Conservation (phyloP, 2,888 invertebrate genomes). For the Apotomis betuletana region DNA sequence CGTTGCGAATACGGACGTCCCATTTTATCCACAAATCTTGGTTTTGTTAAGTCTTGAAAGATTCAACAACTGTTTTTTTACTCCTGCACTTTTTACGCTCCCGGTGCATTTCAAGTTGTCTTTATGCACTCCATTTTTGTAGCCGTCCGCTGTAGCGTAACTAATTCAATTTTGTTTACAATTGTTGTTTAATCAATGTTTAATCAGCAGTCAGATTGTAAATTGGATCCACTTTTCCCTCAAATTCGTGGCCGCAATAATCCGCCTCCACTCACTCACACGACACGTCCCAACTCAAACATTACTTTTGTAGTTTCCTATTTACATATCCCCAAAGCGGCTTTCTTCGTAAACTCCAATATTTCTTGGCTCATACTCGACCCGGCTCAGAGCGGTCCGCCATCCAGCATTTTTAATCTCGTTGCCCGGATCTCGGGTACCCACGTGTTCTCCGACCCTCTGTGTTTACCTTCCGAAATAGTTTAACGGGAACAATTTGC, state of each 20-base stretch:
- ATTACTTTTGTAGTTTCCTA: conserved; percentile 80
- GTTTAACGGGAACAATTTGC: conserved; percentile 83
- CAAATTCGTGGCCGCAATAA: conserved; percentile 62
- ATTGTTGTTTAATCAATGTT: conserved; percentile 6
- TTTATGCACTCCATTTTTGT: conserved; percentile 42
- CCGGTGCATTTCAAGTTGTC: conserved; percentile 48
- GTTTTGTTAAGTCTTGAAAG: conserved; percentile 53
- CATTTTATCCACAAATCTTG: conserved; percentile 51
- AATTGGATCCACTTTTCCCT: conserved; percentile 62
- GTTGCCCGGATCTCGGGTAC: conserved; percentile 75
- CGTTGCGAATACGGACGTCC: conserved; percentile 55
- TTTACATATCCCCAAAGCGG: conserved; percentile 81
- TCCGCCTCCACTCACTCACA: conserved; percentile 69
- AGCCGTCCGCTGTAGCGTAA: conserved; percentile 15
- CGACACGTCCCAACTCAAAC: conserved; percentile 74
- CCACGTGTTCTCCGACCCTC: conserved; percentile 75
- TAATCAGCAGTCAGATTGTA: conserved; percentile 55
- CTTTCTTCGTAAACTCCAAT: conserved; percentile 80
- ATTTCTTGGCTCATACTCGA: conserved; percentile 72
- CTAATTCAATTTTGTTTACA: conserved; percentile 47
- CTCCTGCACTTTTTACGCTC: conserved; percentile 34
- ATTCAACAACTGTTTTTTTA: conserved; percentile 50
- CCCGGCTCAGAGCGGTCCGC: conserved; percentile 72
- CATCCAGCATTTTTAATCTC: conserved; percentile 83
- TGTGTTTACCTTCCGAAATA: conserved; percentile 83